These are phyloP conservation scores for Zosterops borbonicus DNA, from an alignment of 2,113 vertebrate genomes.

Conservation along the genomic window DNA sequence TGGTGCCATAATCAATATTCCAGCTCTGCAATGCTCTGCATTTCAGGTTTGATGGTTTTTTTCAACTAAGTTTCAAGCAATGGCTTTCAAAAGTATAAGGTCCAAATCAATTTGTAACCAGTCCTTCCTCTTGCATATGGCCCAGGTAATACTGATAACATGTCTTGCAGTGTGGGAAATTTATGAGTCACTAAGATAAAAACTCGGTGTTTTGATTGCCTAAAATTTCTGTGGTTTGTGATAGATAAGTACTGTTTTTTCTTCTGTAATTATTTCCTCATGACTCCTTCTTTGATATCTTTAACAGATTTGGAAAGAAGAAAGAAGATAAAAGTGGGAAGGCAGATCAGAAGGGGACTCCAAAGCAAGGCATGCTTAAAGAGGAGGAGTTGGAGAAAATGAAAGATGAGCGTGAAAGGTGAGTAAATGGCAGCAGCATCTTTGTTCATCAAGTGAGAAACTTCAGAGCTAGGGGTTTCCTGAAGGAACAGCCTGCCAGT, in stretches of 20 bases:
- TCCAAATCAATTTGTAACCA: not conserved
- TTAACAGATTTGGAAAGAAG: constrained; percentile 90
- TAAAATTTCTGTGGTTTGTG: not conserved
- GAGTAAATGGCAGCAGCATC: not conserved
- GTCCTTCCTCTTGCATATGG: not conserved
- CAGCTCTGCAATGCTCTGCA: not conserved
- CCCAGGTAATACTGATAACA: not conserved
- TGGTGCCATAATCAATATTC: not conserved
- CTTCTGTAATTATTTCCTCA: not conserved
- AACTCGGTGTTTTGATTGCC: not conserved
- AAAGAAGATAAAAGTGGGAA: constrained; percentile 89
- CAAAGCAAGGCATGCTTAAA: constrained; percentile 77
- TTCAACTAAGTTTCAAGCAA: not conserved
- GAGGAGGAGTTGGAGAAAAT: constrained; percentile 87
- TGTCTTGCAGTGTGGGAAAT: not conserved
- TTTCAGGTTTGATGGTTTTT: not conserved
- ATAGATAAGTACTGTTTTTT: not conserved
- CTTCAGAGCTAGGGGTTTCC: not conserved
- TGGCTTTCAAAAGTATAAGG: not conserved
- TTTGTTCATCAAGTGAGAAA: not conserved
- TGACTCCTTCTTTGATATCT: constrained; percentile 13
- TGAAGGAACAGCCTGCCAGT: not conserved
- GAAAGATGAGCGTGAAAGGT: constrained; percentile 85
- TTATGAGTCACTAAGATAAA: not conserved
- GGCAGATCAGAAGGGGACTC: constrained; percentile 76